Evolutionary conservation across 2,113 vertebrate species (phyloP).

Genomic region (Diadophis punctatus): DNA sequence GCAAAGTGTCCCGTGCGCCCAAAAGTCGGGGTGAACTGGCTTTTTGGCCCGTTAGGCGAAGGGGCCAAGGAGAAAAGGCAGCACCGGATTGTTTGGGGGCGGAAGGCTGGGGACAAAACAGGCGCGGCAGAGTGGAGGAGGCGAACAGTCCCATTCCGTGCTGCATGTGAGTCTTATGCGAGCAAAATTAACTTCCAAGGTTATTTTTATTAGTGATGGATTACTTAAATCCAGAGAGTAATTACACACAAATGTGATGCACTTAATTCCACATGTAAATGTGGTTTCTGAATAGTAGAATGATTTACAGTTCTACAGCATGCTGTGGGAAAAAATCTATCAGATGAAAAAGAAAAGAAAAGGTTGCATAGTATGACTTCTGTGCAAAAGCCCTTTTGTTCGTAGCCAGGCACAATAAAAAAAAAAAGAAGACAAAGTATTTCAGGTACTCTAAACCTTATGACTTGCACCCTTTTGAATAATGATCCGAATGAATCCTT

Average conservation of each 20-base stretch:
- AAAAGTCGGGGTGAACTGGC: too few species aligned
- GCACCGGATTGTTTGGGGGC: too few species aligned
- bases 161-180: neutral
- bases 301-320: neutral
- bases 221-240: neutral
- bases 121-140: too few species aligned
- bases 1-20: too few species aligned
- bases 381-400: neutral
- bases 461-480: neutral
- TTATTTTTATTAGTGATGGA: neutral
- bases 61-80: too few species aligned
- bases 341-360: neutral
- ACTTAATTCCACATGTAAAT: neutral
- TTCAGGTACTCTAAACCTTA: neutral
- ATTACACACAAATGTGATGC: neutral
- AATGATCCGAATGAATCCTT: neutral
- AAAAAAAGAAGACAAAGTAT: neutral
- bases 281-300: neutral
- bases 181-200: neutral
- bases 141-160: too few species aligned
- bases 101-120: too few species aligned
- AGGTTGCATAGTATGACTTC: neutral
- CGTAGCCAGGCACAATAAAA: neutral
- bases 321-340: neutral
- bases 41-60: too few species aligned